Conservation (phyloP, 2,888 invertebrate species). For the Prenolepis imparis region DNA sequence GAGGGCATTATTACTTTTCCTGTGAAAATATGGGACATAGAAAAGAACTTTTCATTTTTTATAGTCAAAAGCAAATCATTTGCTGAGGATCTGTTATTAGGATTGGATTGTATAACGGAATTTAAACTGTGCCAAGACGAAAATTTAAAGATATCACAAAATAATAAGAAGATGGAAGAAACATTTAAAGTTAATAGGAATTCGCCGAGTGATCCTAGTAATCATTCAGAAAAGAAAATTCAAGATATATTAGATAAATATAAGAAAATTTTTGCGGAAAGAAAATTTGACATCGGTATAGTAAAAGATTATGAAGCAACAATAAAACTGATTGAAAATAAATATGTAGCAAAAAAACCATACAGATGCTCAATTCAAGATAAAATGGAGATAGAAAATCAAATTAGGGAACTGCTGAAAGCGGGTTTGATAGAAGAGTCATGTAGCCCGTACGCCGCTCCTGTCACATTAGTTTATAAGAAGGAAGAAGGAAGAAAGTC, state of each 20-base stretch:
- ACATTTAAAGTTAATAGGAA: not conserved
- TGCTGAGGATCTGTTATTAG: slow-evolving; percentile 1
- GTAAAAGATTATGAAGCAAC: not conserved
- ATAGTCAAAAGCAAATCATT: slow-evolving; percentile 14
- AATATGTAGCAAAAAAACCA: not conserved
- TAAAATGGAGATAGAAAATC: slow-evolving; percentile 17
- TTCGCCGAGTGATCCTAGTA: not conserved
- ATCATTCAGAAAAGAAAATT: not conserved
- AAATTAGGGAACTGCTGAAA: not conserved
- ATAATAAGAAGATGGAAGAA: not conserved
- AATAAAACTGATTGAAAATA: not conserved
- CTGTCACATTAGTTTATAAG: slow-evolving; percentile 5
- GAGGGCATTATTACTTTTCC: not conserved
- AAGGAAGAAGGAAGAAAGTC: slow-evolving; percentile 18
- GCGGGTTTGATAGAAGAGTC: slow-evolving; percentile 8
- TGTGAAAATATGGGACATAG: not conserved
- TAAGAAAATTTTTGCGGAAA: not conserved
- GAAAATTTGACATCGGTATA: not conserved
- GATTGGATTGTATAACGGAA: slow-evolving; percentile 60
- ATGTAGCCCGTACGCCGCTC: slow-evolving; percentile 15
- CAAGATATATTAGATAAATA: not conserved
- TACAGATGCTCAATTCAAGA: not conserved
- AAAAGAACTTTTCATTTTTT: not conserved
- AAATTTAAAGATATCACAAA: not conserved
- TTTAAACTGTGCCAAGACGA: slow-evolving; percentile 35